Percentiles rank a stretch among this genome's conserved stretches.
Evolutionary conservation across 2,888 invertebrate genomes (phyloP).

Genomic region (Autographa gamma): DNA sequence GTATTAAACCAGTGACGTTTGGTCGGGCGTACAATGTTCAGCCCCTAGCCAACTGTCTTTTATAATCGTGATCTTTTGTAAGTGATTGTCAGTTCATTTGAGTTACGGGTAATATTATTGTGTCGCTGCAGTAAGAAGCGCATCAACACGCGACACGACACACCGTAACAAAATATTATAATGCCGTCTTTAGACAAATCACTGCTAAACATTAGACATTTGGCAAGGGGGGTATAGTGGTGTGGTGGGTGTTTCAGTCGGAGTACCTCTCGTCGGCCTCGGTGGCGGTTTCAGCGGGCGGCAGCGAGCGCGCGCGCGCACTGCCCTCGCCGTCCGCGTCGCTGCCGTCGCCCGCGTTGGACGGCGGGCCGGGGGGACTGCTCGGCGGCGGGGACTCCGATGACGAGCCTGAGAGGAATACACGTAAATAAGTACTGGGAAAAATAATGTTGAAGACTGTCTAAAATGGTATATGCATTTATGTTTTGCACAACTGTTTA

Average conservation of each 20-base stretch:
- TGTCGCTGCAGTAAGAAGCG: no score
- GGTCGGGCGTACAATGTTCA: background rate
- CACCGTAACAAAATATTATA: no score
- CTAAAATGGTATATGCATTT: no score
- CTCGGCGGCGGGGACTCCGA: conserved; percentile 21
- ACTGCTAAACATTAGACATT: no score
- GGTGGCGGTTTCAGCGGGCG: conserved; percentile 85
- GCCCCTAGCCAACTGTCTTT: background rate
- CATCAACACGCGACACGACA: no score
- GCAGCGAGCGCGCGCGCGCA: conserved; percentile 60
- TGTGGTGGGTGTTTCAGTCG: conserved; percentile 55
- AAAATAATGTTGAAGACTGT: no score
- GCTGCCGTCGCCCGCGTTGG: background rate
- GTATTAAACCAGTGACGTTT: background rate
- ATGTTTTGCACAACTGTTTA: no score
- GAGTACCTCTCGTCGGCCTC: conserved; percentile 83
- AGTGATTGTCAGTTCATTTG: no score
- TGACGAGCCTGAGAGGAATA: conserved; percentile 15
- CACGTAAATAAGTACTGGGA: no score
- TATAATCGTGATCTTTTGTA: no score
- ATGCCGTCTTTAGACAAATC: no score
- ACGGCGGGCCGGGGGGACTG: background rate
- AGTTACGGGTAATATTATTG: no score
- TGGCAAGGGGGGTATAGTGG: background rate
- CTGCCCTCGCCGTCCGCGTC: conserved; percentile 21